Evolutionary conservation across 2,113 vertebrate genomes (phyloP).

Genomic region (Alosa alosa): DNA sequence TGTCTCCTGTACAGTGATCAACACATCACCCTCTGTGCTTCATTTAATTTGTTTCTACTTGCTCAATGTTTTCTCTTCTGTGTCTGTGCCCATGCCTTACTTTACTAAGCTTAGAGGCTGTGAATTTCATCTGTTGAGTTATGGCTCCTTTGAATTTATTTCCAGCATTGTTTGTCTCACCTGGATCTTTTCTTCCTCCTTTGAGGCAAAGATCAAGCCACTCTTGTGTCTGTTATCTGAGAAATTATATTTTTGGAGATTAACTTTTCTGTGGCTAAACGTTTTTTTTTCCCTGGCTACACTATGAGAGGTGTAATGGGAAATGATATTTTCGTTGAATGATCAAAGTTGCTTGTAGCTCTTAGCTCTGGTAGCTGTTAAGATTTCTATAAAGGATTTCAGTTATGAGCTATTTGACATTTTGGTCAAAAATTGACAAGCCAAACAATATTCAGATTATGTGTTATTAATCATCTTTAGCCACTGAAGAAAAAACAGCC

Average conservation of each 20-base stretch:
- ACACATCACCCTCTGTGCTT: constrained; percentile 33
- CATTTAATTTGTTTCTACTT: constrained; percentile 18
- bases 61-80: background rate
- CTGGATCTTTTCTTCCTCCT: constrained; percentile 52
- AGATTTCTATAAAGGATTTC: background rate
- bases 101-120: constrained; percentile 63
- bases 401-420: background rate
- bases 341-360: constrained; percentile 22
- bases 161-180: constrained; percentile 4
- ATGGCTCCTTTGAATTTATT: constrained; percentile 51
- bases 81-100: constrained; percentile 68
- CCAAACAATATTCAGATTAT: constrained; percentile 24
- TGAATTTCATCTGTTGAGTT: constrained; percentile 53
- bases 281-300: constrained; percentile 41
- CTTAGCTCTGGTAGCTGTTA: background rate
- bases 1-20: constrained; percentile 26
- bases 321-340: constrained; percentile 13
- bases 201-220: constrained; percentile 55
- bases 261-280: constrained; percentile 20
- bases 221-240: constrained; percentile 56
- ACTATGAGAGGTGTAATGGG: constrained; percentile 38
- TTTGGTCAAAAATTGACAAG: constrained; percentile 10
- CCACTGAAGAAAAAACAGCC: background rate
- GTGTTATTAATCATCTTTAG: constrained; percentile 32
- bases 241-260: constrained; percentile 44